Evolutionary conservation across 1,140 invertebrate genomes (phyloP).

Genomic region (Anagrus nilaparvatae): DNA sequence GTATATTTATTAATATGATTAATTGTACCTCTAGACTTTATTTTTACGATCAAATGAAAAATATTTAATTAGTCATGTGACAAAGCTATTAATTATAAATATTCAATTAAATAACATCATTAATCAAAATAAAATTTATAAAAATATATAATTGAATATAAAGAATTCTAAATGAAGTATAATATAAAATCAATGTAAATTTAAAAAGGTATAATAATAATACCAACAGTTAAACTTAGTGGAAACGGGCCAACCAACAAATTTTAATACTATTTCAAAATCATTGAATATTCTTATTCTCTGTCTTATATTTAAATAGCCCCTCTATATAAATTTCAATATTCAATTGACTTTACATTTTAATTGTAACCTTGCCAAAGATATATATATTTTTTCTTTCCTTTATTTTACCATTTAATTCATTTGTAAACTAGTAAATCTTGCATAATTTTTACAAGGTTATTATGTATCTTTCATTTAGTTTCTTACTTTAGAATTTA

Average conservation of each 20-base stretch:
- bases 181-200: too few relatives aligned
- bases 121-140: too few relatives aligned
- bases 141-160: too few relatives aligned
- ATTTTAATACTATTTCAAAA: constrained; percentile 41
- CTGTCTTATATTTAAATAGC: constrained; percentile 34
- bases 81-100: background rate
- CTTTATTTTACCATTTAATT: too few relatives aligned
- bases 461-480: too few relatives aligned
- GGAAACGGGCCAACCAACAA: constrained; percentile 30
- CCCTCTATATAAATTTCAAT: constrained; percentile 23
- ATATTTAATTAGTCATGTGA: background rate
- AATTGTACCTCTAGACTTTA: too few relatives aligned
- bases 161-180: too few relatives aligned
- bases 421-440: constrained; percentile 36
- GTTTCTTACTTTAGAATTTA: too few relatives aligned
- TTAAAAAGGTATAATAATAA: constrained; percentile 22
- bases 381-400: too few relatives aligned
- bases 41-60: background rate
- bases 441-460: constrained; percentile 40
- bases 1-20: too few relatives aligned
- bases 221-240: constrained; percentile 23
- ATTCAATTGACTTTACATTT: constrained; percentile 41
- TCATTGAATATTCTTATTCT: constrained; percentile 40
- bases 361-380: constrained; percentile 39
- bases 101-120: background rate